Base-by-base conservation (phyloP, 1,140 invertebrate species). In the Musca vetustissima region DNA sequence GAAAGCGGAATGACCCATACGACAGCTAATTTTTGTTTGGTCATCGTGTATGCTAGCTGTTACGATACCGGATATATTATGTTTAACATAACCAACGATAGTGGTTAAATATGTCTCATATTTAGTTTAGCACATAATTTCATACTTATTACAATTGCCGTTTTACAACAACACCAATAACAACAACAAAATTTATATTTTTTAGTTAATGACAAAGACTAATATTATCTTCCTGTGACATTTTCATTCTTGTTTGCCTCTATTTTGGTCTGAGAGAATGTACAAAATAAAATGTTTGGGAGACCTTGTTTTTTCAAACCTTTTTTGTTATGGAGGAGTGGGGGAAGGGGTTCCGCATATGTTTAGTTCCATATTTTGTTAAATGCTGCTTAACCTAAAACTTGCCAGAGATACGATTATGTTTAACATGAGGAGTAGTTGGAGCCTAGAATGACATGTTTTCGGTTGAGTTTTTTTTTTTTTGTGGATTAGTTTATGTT, bases 161-260 rank as follows among this genome's bases (percentile, higher is more conserved):
- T 67, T 67, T 32, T 67, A 55, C 50, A 24, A 28, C 24, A 55
- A 55, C 14, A 55, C 21, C 21, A 25, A n/a, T n/a, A n/a, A 4
- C 28, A 55, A 57, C 53, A 57, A 57, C 15, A 57, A 28, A 28
- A 32, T 69, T 70, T 68, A 57, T 71, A 71, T 71, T 71, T 75
- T 79, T 80, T 78, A 72, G 74, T 76, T 80, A 80, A 80, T 80
- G 74, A 80, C 78, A 80, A 80, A 80, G 73, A 77, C 78, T 75
- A 80, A 80, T 80, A 80, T 80, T 80, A 78, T 80, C 78, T 80
- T 80, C 78, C 78, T 80, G 78, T 80, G 78, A 80, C 78, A 53
- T 67, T 61, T 61, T 61, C 25, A 19, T 61, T 61, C 57, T 61
- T 61, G 28, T 59, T 59, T 59, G 13, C 13, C 6, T 53, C 50